Conservation (phyloP, 1,140 invertebrate species). For the Zophobas atratus region DNA sequence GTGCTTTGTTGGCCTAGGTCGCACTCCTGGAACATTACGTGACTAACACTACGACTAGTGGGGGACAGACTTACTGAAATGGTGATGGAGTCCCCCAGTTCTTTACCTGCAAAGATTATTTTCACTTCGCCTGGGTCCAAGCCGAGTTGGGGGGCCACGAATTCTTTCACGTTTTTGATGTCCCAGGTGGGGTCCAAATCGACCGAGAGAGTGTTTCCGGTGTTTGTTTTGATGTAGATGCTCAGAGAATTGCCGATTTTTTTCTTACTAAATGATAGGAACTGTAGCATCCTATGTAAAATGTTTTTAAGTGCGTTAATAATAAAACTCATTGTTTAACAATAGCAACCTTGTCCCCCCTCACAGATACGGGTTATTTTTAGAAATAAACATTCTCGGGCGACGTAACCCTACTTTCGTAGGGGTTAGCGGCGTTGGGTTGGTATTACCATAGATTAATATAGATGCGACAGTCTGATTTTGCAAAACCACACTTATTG, state of each 20-base stretch:
- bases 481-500: no score
- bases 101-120: constrained; percentile 90
- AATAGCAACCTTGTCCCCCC: constrained; percentile 1
- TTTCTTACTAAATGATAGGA: constrained; percentile 75
- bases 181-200: constrained; percentile 84
- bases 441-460: no score
- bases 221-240: constrained; percentile 82
- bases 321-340: constrained; percentile 73
- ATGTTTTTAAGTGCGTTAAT: constrained; percentile 72
- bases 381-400: no score
- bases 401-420: no score
- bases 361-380: no score
- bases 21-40: constrained; percentile 77
- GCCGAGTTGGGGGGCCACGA: constrained; percentile 79
- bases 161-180: constrained; percentile 82
- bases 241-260: constrained; percentile 76
- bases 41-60: background rate
- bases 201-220: constrained; percentile 77
- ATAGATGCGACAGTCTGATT: no score
- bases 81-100: constrained; percentile 81
- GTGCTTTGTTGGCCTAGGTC: constrained; percentile 88
- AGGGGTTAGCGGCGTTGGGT: no score
- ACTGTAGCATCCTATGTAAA: constrained; percentile 75
- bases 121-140: constrained; percentile 81
- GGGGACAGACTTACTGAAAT: constrained; percentile 74